Percentiles rank a stretch among this genome's conserved stretches.
These are phyloP conservation scores for Pitta sordida DNA, from an alignment of 2,113 vertebrate species.

Conservation along the genomic window DNA sequence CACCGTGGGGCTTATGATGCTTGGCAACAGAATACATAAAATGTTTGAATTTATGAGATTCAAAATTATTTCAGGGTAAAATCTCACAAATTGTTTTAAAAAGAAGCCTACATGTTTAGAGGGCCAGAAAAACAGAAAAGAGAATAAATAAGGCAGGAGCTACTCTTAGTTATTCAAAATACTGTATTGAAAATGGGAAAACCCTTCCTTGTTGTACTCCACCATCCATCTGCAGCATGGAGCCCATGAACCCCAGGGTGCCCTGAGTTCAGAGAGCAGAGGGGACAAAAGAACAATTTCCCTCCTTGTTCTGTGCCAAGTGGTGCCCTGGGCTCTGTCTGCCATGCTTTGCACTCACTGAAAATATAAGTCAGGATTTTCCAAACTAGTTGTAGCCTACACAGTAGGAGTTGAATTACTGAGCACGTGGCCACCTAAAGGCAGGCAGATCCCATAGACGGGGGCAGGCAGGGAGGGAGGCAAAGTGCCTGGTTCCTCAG, in stretches of 20 bases:
- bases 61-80: background rate
- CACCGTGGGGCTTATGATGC: background rate
- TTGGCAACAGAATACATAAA: background rate
- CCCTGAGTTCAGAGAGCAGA: background rate
- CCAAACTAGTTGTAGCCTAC: background rate
- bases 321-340: background rate
- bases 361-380: background rate
- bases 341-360: background rate
- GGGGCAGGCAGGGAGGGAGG: background rate
- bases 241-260: background rate
- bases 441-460: background rate
- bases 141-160: background rate
- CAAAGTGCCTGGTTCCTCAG: background rate
- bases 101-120: background rate
- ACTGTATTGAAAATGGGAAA: background rate
- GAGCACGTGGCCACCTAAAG: background rate
- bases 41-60: background rate
- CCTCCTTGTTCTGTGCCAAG: background rate
- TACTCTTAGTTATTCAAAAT: background rate
- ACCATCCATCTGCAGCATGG: rapidly evolving
- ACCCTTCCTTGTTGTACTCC: background rate
- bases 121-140: background rate
- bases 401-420: background rate
- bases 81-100: background rate
- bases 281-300: background rate